Evolutionary conservation across 2,113 vertebrate genomes (phyloP).

Genomic region (Zosterops borbonicus): DNA sequence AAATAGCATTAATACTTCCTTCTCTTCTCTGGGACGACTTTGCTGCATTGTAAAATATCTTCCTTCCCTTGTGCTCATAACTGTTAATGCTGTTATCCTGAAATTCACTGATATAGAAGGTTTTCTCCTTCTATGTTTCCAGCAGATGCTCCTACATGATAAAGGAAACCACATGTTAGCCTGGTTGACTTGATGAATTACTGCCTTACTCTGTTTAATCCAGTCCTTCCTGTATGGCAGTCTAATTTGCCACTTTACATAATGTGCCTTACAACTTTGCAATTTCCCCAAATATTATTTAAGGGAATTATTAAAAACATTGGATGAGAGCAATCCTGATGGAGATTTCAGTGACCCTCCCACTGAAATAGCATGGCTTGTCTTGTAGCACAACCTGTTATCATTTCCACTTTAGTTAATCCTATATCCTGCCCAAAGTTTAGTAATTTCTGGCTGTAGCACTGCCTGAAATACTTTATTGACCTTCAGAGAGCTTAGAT

Average conservation of each 20-base stretch:
- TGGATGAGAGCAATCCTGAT: neutral
- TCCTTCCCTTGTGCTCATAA: neutral
- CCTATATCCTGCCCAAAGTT: neutral
- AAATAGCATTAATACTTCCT: neutral
- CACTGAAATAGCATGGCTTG: neutral
- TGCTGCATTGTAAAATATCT: neutral
- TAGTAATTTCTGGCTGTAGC: neutral
- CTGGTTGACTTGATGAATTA: neutral
- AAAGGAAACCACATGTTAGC: neutral
- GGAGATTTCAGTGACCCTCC: neutral
- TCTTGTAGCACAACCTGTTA: neutral
- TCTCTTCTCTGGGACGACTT: neutral
- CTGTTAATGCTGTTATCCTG: neutral
- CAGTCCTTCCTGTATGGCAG: neutral
- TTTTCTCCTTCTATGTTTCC: neutral
- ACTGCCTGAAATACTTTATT: neutral
- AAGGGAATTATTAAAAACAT: neutral
- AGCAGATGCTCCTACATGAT: neutral
- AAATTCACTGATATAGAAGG: neutral
- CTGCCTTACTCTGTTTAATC: neutral
- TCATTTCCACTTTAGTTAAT: neutral
- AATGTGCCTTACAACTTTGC: neutral
- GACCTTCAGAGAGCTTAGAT: conserved; percentile 11
- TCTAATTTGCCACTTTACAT: neutral
- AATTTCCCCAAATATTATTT: neutral